Conservation (phyloP, 2,888 invertebrate genomes). For the Drosophila trichaetosa region DNA sequence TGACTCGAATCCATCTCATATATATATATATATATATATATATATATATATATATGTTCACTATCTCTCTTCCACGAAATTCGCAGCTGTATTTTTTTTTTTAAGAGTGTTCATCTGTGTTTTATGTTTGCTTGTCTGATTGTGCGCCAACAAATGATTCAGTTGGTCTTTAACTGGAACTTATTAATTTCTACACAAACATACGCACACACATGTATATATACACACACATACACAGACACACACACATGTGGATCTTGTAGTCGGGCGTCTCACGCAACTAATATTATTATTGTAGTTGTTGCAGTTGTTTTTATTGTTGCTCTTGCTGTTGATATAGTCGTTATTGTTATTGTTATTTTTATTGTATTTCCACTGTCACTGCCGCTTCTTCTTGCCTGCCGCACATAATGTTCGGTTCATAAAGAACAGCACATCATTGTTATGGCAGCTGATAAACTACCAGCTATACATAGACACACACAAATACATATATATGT, state of each 20-base stretch:
- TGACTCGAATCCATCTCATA: neutral
- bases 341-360: constrained; percentile 43
- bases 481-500: neutral
- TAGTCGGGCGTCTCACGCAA: constrained; percentile 51
- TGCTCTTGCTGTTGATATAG: constrained; percentile 24
- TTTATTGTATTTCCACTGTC: constrained; percentile 53
- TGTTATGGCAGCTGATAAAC: constrained; percentile 67
- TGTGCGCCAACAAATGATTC: constrained; percentile 67
- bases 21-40: neutral
- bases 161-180: constrained; percentile 70
- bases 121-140: constrained; percentile 60
- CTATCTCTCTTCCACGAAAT: neutral
- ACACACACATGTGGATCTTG: constrained; percentile 3
- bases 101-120: constrained; percentile 35
- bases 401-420: constrained; percentile 46
- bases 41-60: neutral
- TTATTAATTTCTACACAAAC: constrained; percentile 64
- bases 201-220: constrained; percentile 10
- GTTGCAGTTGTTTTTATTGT: constrained; percentile 8
- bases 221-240: neutral
- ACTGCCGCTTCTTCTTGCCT: constrained; percentile 41
- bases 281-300: constrained; percentile 41
- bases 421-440: constrained; percentile 64
- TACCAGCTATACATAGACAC: constrained; percentile 16
- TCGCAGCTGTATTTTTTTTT: constrained; percentile 32